phyloP scores from a whole-genome alignment of 2,888 invertebrate genomes.

The Agriopis aurantiaria region DNA sequence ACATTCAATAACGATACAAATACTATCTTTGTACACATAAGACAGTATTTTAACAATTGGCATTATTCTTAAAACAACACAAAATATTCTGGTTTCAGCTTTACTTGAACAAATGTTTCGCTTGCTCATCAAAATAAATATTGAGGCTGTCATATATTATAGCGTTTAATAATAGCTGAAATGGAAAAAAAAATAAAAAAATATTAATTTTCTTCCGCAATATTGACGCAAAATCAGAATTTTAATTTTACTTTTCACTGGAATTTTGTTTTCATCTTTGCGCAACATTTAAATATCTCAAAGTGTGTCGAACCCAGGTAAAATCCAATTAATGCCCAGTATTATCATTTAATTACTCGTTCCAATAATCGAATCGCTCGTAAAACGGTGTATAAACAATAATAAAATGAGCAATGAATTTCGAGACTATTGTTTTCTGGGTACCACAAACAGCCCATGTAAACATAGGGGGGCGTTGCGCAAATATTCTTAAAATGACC shows the following conservation, averaged over 20 bases:
- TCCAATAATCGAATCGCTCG: constrained; percentile 85
- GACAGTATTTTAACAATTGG: too few species aligned
- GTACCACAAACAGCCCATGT: constrained; percentile 84
- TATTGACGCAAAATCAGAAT: constrained; percentile 4
- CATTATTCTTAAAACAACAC: too few species aligned
- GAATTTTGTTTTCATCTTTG: constrained; percentile 35
- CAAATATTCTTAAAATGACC: constrained; percentile 86
- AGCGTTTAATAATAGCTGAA: too few species aligned
- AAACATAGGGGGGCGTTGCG: constrained; percentile 79
- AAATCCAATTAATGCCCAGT: constrained; percentile 84
- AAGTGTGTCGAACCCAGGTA: constrained; percentile 71
- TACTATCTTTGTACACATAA: too few species aligned
- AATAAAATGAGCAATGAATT: constrained; percentile 87
- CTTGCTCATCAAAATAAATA: background rate
- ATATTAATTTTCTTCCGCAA: background rate
- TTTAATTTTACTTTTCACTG: constrained; percentile 6
- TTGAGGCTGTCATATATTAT: too few species aligned
- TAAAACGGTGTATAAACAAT: constrained; percentile 85
- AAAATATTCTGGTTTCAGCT: too few species aligned
- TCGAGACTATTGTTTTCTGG: constrained; percentile 86
- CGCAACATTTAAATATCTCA: constrained; percentile 55
- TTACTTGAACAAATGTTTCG: background rate
- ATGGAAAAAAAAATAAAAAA: too few species aligned
- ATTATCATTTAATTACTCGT: constrained; percentile 86
- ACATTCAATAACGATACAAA: too few species aligned